Base-by-base conservation (phyloP, 2,888 invertebrate genomes). In the Drosophila glabriapex region DNA sequence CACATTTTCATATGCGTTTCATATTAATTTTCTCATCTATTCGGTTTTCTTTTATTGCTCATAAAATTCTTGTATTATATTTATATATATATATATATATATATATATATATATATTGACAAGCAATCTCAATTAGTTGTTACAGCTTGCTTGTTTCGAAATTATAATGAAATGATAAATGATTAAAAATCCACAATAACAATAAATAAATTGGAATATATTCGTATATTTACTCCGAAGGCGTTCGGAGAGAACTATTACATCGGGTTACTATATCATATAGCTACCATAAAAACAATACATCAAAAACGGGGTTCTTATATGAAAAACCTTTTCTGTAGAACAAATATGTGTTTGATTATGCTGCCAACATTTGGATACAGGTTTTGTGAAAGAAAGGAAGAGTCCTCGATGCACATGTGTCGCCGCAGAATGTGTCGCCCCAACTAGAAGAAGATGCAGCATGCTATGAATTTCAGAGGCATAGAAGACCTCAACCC, bases 91-190 rank as follows among this genome's bases (percentile, higher is more conserved):
- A 6, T 31, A 31, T 31, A 41, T 41, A 10, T 41, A 4, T 10
- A 41, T n/a, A n/a, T n/a, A n/a, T n/a, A n/a, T n/a, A n/a, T n/a
- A n/a, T 33, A 33, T 12, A 35, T 35, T 35, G 14, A 10, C 10
- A 41, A 41, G n/a, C 41, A n/a, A n/a, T n/a, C n/a, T 41, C 10
- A 41, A 41, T 41, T 41, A 41, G n/a, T 41, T 41, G n/a, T n/a
- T n/a, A n/a, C 35, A 16, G 5, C 16, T 35, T 35, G 35, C 4
- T 41, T 4, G 10, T 41, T 4, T 4, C 0, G 2, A 22, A 12
- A 43, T 22, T 22, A 5, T 5, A 12, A 12, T 43, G 5, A 43
- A 43, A 22, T 6, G 2, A 43, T 22, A 12, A 43, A 12, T 12
- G 12, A 22, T 22, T 43, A 0, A 5, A 43, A 12, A 22, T 43